Evolutionary conservation across 1,140 invertebrate genomes (phyloP), one percentile per base, ranked within the genome.

Genomic region (Anastrepha obliqua): DNA sequence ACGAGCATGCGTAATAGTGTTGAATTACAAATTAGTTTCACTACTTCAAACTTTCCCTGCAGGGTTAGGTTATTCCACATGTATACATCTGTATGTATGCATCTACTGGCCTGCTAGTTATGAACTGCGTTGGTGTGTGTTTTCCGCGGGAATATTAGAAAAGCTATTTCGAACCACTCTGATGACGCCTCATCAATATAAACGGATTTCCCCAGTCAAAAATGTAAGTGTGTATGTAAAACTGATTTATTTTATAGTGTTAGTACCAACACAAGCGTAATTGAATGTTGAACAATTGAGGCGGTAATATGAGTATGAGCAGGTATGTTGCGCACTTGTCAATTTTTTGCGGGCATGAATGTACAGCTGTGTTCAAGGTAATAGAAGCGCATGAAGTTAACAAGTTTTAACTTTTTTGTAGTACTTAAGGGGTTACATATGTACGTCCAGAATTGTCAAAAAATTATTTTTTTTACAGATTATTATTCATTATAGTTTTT

Each of bases 261-360:
- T n/a, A 55, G n/a, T 81, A 55, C 2, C 7, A n/a, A 7, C 39
- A 13, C 39, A 29, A n/a, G 3, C 13, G 4, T 42, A 51, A 81
- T 55, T 81, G 74, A 81, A 7, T 81, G 51, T 47, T 78, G n/a
- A 81, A 55, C 74, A 81, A 81, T 9, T 58, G 47, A 81, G n/a
- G 17, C 60, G 15, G 15, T 15, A 62, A 62, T 1, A 1, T 17
- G 29, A 29, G 29, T 1, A 1, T 17, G 29, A 29, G 29, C 29
- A 29, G 29, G 6, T 62, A 8, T 11, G 51, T 55, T 15, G 15
- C 4, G 60, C 74, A 81, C 74, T n/a, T 55, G n/a, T 20, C 17
- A 55, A 81, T 51, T 81, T 47, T 55, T n/a, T 74, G 39, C 3
- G 29, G 29, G 29, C 29, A 29, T 29, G 29, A 29, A 29, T 29